Evolutionary conservation across 1,140 invertebrate genomes (phyloP).

Genomic region (Goniozus legneri): DNA sequence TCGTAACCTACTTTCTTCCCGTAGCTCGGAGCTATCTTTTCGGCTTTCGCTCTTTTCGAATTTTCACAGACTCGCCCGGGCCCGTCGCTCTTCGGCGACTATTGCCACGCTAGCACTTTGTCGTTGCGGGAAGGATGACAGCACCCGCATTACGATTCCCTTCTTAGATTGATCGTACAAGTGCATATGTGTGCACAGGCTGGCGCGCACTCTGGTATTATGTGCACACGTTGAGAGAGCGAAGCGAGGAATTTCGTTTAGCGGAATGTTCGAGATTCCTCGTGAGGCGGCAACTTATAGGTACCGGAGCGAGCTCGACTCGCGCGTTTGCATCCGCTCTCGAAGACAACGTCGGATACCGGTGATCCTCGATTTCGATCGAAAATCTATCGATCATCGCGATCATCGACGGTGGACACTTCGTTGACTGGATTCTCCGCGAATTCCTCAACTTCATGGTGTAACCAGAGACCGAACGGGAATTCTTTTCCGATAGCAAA

Average conservation of each 20-base stretch:
- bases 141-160: background rate
- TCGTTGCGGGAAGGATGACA: too few species aligned
- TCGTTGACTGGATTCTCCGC: too few species aligned
- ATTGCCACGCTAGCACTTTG: background rate
- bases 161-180: background rate
- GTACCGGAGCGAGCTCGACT: conserved; percentile 6
- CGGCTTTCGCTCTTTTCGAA: background rate
- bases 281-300: conserved; percentile 9
- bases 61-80: background rate
- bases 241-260: conserved; percentile 12
- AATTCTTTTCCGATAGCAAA: too few species aligned
- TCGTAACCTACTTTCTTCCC: too few species aligned
- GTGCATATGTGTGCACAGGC: too few species aligned
- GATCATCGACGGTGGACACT: too few species aligned
- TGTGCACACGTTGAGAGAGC: too few species aligned
- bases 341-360: too few species aligned
- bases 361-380: too few species aligned
- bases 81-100: background rate
- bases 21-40: background rate
- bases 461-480: background rate
- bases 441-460: too few species aligned
- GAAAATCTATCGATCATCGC: background rate
- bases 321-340: background rate
- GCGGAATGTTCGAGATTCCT: conserved; percentile 15
- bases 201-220: too few species aligned